Evolutionary conservation across 2,797 vertebrate genomes (phyloP).

Genomic region (Chelmon rostratus): DNA sequence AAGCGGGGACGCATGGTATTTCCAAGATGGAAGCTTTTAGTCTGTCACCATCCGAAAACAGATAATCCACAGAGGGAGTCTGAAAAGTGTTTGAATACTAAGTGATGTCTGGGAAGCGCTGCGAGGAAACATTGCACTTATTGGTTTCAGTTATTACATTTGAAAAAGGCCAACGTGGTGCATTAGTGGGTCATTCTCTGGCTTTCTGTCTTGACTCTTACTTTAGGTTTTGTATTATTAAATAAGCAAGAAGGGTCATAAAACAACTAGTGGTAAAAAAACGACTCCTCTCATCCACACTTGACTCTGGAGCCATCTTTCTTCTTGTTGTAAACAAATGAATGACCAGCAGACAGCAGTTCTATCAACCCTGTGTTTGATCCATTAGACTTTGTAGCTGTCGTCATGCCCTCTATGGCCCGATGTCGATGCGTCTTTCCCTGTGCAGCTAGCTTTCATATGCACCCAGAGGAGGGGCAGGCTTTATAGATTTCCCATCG

Average conservation of each 20-base stretch:
- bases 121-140: constrained; percentile 3
- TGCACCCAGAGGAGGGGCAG: constrained; percentile 31
- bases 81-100: neutral
- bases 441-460: constrained; percentile 25
- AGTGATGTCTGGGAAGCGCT: neutral
- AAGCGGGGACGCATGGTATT: constrained; percentile 16
- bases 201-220: neutral
- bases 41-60: constrained; percentile 27
- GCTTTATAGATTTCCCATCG: constrained; percentile 75
- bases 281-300: neutral
- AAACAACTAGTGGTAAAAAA: neutral
- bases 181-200: neutral
- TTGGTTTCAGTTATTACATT: neutral
- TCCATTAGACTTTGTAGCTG: constrained; percentile 39
- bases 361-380: constrained; percentile 37
- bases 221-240: neutral
- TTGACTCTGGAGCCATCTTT: neutral
- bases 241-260: neutral
- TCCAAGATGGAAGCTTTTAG: constrained; percentile 36
- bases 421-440: constrained; percentile 27
- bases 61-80: constrained; percentile 1
- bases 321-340: constrained; percentile 27
- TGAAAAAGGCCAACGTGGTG: neutral
- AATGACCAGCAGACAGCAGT: constrained; percentile 18
- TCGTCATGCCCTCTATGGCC: constrained; percentile 22